Base-by-base conservation (phyloP, 2,113 vertebrate species). In the Panurus biarmicus region DNA sequence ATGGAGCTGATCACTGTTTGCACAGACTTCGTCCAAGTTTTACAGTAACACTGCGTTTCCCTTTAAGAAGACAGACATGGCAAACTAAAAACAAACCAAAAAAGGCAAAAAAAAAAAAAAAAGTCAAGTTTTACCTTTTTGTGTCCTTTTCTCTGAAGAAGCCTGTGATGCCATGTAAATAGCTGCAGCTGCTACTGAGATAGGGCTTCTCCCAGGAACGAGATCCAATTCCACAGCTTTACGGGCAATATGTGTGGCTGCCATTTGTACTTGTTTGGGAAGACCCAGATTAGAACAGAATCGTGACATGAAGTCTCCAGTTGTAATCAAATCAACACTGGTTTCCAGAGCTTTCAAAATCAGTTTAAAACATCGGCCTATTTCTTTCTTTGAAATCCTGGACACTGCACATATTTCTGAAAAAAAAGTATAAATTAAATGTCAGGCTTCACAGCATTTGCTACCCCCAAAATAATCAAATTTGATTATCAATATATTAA, bases 101-200 rank as follows among this genome's bases (percentile, higher is more conserved):
- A 21, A 20, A n/a, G 5, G 14, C 28, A 29, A 17, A n/a, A 38
- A 40, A 31, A 20, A 29, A 17, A n/a, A 38, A 40, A 31, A 20
- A 38, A 14, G 8, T 26, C 3, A 53, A 28, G 20, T 51, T 94
- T 96, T 97, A 99, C 99, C 99, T 98, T 99, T 99, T 77, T 99
- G 99, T 15, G 99, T 99, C 96, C 98, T 98, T 97, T 99, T 99
- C 95, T 99, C 99, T 11, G 99, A 99, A 5, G 99, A 99, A 18
- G 99, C 99, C 97, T 99, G 99, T 23, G 99, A 99, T 69, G 99
- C 99, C 99, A 99, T 99, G 93, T 99, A 99, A 97, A 99, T 99
- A 85, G 99, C 99, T 13, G 99, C 99, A 1, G 99, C 99, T 2
- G 99, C 99, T 93, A 99, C 99, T 11, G 99, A 99, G 91, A 99